A percentile compares a stretch with the other conserved stretches of the same genome.
Evolutionary conservation across 1,140 invertebrate genomes (phyloP).

Genomic region (Calephelis nemesis): DNA sequence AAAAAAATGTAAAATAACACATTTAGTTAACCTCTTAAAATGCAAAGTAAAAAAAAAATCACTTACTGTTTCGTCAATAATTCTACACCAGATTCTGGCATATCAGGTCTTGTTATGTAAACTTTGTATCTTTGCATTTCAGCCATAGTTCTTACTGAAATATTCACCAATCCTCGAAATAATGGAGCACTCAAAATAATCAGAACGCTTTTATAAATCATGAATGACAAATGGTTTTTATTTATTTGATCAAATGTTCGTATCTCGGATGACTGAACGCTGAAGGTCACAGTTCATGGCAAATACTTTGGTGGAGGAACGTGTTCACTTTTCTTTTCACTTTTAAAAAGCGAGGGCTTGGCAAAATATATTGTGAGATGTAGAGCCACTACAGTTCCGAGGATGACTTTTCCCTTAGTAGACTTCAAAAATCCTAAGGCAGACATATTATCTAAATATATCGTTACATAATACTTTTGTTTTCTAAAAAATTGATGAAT

Average conservation of each 20-base stretch:
- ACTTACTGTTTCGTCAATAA: constrained; percentile 74
- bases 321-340: constrained; percentile 41
- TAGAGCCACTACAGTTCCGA: constrained; percentile 58
- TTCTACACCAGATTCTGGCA: constrained; percentile 74
- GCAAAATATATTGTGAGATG: constrained; percentile 65
- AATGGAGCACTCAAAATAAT: constrained; percentile 37
- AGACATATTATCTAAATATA: constrained; percentile 31
- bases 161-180: constrained; percentile 32
- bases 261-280: constrained; percentile 31
- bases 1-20: background rate
- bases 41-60: no score
- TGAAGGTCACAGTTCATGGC: constrained; percentile 39
- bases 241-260: constrained; percentile 25
- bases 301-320: constrained; percentile 61
- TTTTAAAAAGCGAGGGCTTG: constrained; percentile 68
- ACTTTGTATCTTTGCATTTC: constrained; percentile 49
- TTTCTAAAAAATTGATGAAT: background rate
- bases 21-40: no score
- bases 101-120: constrained; percentile 77
- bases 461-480: constrained; percentile 8
- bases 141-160: constrained; percentile 57
- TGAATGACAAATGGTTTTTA: constrained; percentile 45
- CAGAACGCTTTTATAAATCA: constrained; percentile 58
- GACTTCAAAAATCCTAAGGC: constrained; percentile 58
- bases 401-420: constrained; percentile 63